Evolutionary conservation across 2,797 vertebrate genomes (phyloP), one percentile per base, ranked within the genome.

Genomic region (Crax fasciolata): DNA sequence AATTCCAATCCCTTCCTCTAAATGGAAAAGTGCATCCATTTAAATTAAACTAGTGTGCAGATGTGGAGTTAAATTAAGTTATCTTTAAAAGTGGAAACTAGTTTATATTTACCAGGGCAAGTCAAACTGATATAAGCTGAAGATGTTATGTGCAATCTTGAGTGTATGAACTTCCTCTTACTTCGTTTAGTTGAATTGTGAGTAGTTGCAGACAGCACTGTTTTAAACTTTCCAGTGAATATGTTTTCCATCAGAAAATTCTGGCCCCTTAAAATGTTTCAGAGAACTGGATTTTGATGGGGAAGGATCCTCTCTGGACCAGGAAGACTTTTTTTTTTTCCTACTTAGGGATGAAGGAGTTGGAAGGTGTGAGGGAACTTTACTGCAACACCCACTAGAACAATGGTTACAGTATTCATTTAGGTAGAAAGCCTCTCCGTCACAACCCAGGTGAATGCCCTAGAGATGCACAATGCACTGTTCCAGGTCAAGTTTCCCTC

Each of bases 71-170:
- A 93, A 90, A 84, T 20, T 57, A 15, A 86, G 70, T 79, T 61
- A 48, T 18, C 66, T 91, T 88, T 59, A 41, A 65, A 87, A 91
- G 66, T 27, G 13, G n/a, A 93, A 94, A 48, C 4, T 54, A 8
- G 8, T 87, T 90, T 74, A 28, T 28, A 61, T 80, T 84, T 84
- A 79, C 63, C 79, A 86, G 51, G 39, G 21, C 24, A 84, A 76
- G 59, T 55, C 27, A 79, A 79, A 92, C 48, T 86, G 79, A 82
- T 2, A 17, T 76, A 73, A 93, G 35, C 58, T 68, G 15, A 72
- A 80, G 39, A n/a, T 28, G 19, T 11, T 28, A 23, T 1, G 0
- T 13, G 8, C n/a, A 44, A 4, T 39, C 38, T 43, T 19, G 28
- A 78, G 18, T 38, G 14, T 43, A 61, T 81, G 49, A 84, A 39